phyloP scores from a whole-genome alignment of 2,797 vertebrate species.

The Spondyliosoma cantharus region DNA sequence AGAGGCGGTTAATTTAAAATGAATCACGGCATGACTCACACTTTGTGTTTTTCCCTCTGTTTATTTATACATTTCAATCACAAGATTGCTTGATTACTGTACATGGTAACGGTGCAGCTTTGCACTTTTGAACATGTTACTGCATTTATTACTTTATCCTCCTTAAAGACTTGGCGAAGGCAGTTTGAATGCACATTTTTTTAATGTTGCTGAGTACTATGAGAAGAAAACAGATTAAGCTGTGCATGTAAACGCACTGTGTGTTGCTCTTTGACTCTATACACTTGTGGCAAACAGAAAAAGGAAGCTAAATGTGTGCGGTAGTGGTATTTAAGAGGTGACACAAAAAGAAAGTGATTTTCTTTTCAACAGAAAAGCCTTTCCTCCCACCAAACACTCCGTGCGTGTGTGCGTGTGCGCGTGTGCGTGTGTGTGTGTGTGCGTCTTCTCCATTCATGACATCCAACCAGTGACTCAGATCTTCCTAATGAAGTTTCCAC shows the following conservation, averaged over 20 bases:
- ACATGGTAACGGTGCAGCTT: background rate
- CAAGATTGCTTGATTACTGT: background rate
- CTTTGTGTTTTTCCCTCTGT: background rate
- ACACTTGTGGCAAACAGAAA: background rate
- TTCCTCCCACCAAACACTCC: slow-evolving; percentile 1
- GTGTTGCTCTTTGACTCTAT: background rate
- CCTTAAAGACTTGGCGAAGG: background rate
- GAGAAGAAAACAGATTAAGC: background rate
- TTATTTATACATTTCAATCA: background rate
- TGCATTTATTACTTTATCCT: too few species aligned
- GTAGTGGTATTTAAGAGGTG: background rate
- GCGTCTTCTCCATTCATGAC: slow-evolving; percentile 38
- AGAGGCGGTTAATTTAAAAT: background rate
- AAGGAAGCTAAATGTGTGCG: background rate
- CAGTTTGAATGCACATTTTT: background rate
- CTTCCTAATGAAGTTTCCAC: slow-evolving; percentile 70
- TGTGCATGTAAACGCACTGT: too few species aligned
- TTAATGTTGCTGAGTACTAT: background rate
- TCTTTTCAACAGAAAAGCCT: slow-evolving; percentile 28
- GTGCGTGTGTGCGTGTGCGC: slow-evolving; percentile 9
- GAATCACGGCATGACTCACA: background rate
- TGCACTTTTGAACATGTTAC: background rate
- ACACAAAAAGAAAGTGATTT: slow-evolving; percentile 4
- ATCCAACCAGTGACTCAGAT: slow-evolving; percentile 61
- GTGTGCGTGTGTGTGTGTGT: background rate